phyloP scores from a whole-genome alignment of 2,113 vertebrate species.

The Coptodon rendalli region DNA sequence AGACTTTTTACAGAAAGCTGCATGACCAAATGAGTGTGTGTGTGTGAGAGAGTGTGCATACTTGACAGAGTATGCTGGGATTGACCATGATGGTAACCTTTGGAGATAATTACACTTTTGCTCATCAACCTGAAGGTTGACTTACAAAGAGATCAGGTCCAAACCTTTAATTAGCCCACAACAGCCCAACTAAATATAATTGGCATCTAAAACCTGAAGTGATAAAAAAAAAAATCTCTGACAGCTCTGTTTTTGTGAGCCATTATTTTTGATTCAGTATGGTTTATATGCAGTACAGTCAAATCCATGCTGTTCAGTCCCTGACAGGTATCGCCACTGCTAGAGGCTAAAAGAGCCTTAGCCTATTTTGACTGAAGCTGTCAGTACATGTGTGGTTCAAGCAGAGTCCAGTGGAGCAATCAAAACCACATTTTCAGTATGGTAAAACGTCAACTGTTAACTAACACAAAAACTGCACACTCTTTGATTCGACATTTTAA shows the following conservation, averaged over 20 bases:
- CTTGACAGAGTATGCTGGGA: neutral
- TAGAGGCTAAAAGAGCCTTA: neutral
- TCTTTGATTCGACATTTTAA: neutral
- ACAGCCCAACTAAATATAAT: neutral
- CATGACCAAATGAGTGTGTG: neutral
- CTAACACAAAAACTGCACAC: neutral
- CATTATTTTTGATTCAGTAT: neutral
- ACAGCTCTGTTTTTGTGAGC: neutral
- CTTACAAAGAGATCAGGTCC: neutral
- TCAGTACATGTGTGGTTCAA: neutral
- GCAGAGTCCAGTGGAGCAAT: neutral
- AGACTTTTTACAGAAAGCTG: neutral
- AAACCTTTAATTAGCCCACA: slow-evolving; percentile 21
- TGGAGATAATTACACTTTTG: slow-evolving; percentile 15
- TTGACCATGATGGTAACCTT: neutral
- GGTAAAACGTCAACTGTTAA: neutral
- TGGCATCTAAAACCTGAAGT: neutral
- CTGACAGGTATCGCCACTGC: neutral
- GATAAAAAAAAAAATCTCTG: neutral
- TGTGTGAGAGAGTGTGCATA: neutral
- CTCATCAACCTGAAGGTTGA: slow-evolving; percentile 21
- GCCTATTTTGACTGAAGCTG: neutral
- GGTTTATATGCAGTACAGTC: neutral
- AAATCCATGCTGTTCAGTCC: neutral
- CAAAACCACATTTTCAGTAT: neutral